These are phyloP conservation scores for Leptinotarsa tumamoca DNA, from an alignment of 2,888 invertebrate genomes.

Conservation along the genomic window DNA sequence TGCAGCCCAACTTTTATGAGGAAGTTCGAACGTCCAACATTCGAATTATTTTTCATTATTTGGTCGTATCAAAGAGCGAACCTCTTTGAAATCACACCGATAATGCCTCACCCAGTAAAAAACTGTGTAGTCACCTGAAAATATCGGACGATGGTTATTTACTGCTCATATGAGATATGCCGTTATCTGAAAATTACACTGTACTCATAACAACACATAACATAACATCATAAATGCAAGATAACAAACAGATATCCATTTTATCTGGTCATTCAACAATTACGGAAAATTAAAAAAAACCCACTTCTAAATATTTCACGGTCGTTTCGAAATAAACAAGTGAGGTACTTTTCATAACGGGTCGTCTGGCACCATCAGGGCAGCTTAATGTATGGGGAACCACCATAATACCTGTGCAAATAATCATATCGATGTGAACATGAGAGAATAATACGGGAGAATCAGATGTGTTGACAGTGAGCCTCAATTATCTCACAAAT, in stretches of 20 bases:
- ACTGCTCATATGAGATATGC: not conserved
- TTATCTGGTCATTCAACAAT: slow-evolving; percentile 7
- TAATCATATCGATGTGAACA: not conserved
- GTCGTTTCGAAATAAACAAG: not conserved
- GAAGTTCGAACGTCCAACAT: no score
- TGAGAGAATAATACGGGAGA: not conserved
- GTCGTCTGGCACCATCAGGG: not conserved
- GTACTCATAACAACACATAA: not conserved
- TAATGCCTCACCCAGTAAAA: no score
- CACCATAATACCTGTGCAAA: not conserved
- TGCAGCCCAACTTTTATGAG: no score
- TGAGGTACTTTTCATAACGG: not conserved
- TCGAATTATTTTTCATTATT: no score
- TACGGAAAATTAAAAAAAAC: not conserved
- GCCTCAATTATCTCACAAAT: not conserved
- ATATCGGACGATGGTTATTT: not conserved
- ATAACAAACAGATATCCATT: slow-evolving; percentile 6
- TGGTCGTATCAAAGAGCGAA: no score
- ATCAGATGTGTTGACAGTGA: not conserved
- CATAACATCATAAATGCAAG: not conserved
- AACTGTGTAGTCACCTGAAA: no score
- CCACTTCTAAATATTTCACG: not conserved
- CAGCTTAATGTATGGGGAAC: not conserved
- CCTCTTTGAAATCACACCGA: no score
- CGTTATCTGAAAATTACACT: not conserved